These are phyloP conservation scores for Helogale parvula DNA, from an alignment of 2,113 vertebrate genomes.

Conservation along the genomic window DNA sequence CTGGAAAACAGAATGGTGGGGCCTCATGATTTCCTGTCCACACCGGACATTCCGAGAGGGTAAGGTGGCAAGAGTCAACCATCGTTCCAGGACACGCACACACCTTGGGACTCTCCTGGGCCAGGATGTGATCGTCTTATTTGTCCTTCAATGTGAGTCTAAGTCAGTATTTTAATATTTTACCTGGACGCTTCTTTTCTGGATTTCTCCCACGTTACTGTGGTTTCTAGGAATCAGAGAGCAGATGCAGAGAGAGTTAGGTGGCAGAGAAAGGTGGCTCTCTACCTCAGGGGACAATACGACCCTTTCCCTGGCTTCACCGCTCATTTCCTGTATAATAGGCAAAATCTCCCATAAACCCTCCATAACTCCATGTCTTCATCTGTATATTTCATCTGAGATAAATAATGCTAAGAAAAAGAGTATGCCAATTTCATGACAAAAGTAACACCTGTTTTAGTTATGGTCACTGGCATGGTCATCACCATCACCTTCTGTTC, in stretches of 20 bases:
- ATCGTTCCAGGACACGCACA: accelerated
- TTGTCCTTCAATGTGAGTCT: background rate
- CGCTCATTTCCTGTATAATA: no score
- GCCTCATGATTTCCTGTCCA: background rate
- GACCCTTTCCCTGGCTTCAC: background rate
- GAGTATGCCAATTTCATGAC: background rate
- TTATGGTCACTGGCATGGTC: accelerated
- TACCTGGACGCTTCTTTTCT: background rate
- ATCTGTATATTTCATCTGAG: no score
- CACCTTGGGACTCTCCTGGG: no score
- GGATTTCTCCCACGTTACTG: background rate
- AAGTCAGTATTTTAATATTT: background rate
- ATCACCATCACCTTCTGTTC: background rate
- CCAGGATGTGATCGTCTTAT: accelerated
- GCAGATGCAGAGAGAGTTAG: background rate
- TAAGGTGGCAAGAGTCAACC: no score
- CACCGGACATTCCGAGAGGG: background rate
- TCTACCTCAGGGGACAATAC: background rate
- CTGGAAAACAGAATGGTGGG: background rate
- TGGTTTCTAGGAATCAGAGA: background rate
- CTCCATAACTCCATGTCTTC: background rate
- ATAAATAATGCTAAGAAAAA: background rate
- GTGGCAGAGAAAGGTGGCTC: background rate
- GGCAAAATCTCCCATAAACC: background rate
- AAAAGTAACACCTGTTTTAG: accelerated